A percentile compares a stretch with the other conserved stretches of the same genome.
Conservation (phyloP, 2,113 vertebrate genomes). For the Platichthys stellatus region DNA sequence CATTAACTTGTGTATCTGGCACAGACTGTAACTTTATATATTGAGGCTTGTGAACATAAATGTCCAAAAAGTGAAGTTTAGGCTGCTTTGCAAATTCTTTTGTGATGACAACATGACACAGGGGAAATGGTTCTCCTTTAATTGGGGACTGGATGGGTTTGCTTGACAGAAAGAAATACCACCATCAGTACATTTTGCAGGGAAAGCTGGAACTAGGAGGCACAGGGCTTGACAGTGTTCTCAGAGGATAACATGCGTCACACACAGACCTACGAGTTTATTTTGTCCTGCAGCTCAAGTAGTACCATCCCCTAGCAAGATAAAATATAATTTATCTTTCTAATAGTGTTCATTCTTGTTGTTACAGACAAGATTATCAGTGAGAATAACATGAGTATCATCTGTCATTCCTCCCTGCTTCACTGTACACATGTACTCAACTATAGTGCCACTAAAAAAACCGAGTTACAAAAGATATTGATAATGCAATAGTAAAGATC, state of each 20-base stretch:
- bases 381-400: constrained; percentile 30
- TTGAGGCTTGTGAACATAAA: constrained; percentile 22
- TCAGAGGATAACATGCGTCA: constrained; percentile 17
- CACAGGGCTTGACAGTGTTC: constrained; percentile 31
- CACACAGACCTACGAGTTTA: constrained; percentile 4
- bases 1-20: constrained; percentile 10
- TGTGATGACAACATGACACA: constrained; percentile 38
- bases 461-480: not conserved
- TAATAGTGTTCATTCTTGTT: constrained; percentile 30
- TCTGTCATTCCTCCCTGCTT: constrained; percentile 27
- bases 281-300: constrained; percentile 19
- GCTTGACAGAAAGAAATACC: constrained; percentile 42
- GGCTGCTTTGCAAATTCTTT: constrained; percentile 48
- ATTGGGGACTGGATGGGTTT: constrained; percentile 43
- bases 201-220: constrained; percentile 38
- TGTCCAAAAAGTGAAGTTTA: constrained; percentile 32
- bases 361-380: constrained; percentile 25
- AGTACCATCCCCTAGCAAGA: constrained; percentile 12
- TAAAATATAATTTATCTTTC: constrained; percentile 26
- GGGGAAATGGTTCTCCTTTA: constrained; percentile 50
- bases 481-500: constrained; percentile 2
- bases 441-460: constrained; percentile 5
- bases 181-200: constrained; percentile 42
- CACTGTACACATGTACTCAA: constrained; percentile 7
- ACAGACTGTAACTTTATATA: not conserved